Evolutionary conservation across 2,113 vertebrate species (phyloP).

Genomic region (Tachycineta bicolor): DNA sequence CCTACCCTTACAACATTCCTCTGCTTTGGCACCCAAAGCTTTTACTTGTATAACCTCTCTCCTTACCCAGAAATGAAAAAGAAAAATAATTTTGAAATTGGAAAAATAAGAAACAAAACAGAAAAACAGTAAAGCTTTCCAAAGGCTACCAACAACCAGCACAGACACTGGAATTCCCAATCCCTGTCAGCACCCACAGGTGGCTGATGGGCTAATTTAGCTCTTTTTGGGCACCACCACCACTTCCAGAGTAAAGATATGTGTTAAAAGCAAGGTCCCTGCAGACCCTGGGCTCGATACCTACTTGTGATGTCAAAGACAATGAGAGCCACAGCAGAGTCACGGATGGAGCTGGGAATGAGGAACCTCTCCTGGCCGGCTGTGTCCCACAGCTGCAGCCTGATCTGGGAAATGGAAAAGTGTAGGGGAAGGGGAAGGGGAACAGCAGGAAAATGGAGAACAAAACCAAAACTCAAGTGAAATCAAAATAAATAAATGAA

Average conservation of each 20-base stretch:
- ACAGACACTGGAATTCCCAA: background rate
- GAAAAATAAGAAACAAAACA: background rate
- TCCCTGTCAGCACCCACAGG: background rate
- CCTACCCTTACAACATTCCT: background rate
- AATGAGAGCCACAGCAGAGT: constrained; percentile 90
- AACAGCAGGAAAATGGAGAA: constrained; percentile 62
- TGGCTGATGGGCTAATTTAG: background rate
- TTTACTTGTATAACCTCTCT: background rate
- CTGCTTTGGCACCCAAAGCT: background rate
- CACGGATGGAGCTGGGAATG: constrained; percentile 93
- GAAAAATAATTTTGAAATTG: background rate
- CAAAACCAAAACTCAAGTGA: constrained; percentile 65
- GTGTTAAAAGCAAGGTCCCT: background rate
- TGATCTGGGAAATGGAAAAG: constrained; percentile 70
- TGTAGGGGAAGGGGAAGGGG: background rate
- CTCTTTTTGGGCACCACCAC: background rate
- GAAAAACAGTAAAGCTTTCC: background rate
- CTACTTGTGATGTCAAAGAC: constrained; percentile 94
- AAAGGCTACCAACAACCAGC: background rate
- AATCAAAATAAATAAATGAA: constrained; percentile 38
- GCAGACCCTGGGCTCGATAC: constrained; percentile 75
- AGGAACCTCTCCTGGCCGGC: constrained; percentile 91
- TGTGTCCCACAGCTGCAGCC: constrained; percentile 92
- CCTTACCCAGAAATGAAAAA: background rate
- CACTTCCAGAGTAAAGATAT: background rate